Percentiles rank a stretch among this genome's conserved stretches.
Evolutionary conservation across 2,113 vertebrate genomes (phyloP).

Genomic region (Phalacrocorax pelagicus): DNA sequence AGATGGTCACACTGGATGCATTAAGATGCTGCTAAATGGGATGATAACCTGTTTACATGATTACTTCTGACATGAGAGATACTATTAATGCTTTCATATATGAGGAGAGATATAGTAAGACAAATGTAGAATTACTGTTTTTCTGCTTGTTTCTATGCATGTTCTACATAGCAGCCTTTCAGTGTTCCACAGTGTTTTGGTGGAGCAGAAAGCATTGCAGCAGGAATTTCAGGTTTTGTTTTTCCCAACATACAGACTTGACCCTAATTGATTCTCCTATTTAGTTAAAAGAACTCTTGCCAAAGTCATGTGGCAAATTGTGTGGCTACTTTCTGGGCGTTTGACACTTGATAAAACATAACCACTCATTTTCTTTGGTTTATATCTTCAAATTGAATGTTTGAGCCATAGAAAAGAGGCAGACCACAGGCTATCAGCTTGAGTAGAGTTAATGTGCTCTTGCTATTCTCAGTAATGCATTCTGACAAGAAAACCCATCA

Average conservation of each 20-base stretch:
- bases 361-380: not conserved
- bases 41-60: not conserved
- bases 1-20: not conserved
- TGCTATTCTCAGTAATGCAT: not conserved
- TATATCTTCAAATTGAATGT: not conserved
- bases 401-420: not conserved
- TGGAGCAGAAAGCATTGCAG: not conserved
- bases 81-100: not conserved
- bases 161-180: fast-evolving
- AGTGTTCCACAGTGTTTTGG: no score
- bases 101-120: not conserved
- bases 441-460: not conserved
- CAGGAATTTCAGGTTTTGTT: not conserved
- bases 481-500: not conserved
- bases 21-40: not conserved
- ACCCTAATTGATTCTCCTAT: not conserved
- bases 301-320: not conserved
- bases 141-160: not conserved
- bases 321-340: not conserved
- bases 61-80: not conserved
- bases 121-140: not conserved
- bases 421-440: not conserved
- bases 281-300: not conserved
- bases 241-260: not conserved
- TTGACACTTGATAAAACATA: not conserved